Evolutionary conservation across 2,113 vertebrate species (phyloP).

Genomic region (Onychostruthus taczanowskii): DNA sequence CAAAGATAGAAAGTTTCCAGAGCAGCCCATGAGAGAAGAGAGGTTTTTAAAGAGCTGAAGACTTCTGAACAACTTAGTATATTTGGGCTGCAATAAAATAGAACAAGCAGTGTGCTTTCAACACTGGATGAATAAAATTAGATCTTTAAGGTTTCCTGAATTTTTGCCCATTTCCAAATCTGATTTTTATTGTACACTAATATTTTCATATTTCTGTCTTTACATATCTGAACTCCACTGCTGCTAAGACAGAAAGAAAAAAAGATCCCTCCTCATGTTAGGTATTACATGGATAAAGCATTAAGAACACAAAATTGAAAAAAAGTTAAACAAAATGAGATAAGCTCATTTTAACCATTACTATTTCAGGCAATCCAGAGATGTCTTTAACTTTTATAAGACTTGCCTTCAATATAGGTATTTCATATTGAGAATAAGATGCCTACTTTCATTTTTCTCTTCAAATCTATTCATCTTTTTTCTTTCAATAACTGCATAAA

Average conservation of each 20-base stretch:
- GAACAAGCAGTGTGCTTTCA: not conserved
- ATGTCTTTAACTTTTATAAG: not conserved
- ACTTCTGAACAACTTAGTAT: not conserved
- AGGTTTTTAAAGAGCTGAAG: not conserved
- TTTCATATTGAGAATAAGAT: not conserved
- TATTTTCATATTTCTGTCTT: not conserved
- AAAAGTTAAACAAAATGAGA: not conserved
- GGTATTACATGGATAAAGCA: not conserved
- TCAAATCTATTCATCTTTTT: not conserved
- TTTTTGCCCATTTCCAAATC: not conserved
- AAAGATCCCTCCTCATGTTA: not conserved
- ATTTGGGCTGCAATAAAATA: not conserved
- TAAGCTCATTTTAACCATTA: not conserved
- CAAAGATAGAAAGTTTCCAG: not conserved
- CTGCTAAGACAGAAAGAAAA: not conserved
- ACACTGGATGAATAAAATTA: not conserved
- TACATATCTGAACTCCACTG: not conserved
- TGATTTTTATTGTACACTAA: not conserved
- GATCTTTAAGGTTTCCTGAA: not conserved
- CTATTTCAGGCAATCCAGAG: not conserved
- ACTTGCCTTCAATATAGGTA: not conserved
- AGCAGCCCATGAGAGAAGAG: not conserved
- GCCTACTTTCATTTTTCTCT: not conserved
- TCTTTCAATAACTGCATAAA: not conserved
- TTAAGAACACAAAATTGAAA: not conserved